phyloP scores from a whole-genome alignment of 2,797 vertebrate species.

The Eulemur mongoz region DNA sequence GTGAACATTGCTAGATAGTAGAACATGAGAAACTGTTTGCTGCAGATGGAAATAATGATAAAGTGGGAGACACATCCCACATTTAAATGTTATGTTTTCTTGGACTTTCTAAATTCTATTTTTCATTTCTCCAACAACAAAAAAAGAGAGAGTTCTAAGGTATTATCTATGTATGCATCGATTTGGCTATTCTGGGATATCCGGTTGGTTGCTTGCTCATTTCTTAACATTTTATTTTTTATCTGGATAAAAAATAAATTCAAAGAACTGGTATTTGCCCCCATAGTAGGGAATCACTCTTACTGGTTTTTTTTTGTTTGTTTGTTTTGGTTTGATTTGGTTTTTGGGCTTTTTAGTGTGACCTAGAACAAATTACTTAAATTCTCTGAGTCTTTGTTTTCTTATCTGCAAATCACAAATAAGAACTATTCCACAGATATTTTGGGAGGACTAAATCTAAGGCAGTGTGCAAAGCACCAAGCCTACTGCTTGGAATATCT shows the following conservation, averaged over 20 bases:
- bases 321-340: background rate
- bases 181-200: background rate
- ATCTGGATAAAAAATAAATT: background rate
- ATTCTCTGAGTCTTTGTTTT: background rate
- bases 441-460: constrained; percentile 1
- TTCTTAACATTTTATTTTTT: background rate
- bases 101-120: background rate
- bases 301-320: background rate
- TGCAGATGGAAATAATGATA: background rate
- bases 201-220: background rate
- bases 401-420: background rate
- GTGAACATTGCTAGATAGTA: background rate
- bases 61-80: background rate
- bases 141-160: background rate
- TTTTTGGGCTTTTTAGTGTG: background rate
- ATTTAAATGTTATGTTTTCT: constrained; percentile 31
- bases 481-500: background rate
- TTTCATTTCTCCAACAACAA: constrained; percentile 4
- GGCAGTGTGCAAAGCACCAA: background rate
- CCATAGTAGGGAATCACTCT: background rate
- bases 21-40: background rate
- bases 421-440: background rate
- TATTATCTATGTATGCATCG: background rate
- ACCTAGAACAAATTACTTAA: background rate
- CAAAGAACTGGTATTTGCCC: background rate